Conservation (phyloP, 2,888 invertebrate genomes). For the Drosophila percnosoma region DNA sequence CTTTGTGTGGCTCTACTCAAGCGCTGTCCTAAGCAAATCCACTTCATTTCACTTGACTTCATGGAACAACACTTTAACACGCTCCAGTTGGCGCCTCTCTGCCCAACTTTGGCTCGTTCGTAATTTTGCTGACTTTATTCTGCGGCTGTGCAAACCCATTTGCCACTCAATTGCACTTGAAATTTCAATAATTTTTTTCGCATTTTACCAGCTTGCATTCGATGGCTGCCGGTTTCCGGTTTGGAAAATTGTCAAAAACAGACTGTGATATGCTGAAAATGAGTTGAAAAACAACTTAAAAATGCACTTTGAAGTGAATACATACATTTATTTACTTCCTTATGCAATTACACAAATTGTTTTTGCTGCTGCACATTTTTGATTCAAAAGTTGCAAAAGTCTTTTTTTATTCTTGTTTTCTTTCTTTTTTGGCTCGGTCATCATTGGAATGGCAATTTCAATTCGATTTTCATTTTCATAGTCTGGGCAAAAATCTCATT, state of each 20-base stretch:
- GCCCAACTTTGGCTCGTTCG: conserved; percentile 7
- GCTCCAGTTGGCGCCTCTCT: conserved; percentile 43
- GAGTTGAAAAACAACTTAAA: conserved; percentile 2
- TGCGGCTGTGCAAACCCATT: conserved; percentile 54
- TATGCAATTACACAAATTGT: conserved; percentile 65
- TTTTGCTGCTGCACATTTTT: conserved; percentile 23
- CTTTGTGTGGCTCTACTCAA: neutral
- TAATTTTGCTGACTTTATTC: conserved; percentile 23
- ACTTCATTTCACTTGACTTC: conserved; percentile 60
- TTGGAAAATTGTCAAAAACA: conserved; percentile 55
- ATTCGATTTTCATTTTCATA: conserved; percentile 49
- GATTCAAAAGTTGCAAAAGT: conserved; percentile 21
- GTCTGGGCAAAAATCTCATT: conserved; percentile 54
- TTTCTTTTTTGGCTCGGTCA: neutral
- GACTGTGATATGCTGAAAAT: conserved; percentile 36
- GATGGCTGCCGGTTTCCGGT: conserved; percentile 2
- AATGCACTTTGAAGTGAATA: neutral
- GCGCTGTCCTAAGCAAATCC: conserved; percentile 13
- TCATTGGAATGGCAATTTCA: conserved; percentile 28
- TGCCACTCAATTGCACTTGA: conserved; percentile 72
- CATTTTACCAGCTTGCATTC: conserved; percentile 52
- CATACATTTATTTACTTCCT: conserved; percentile 10
- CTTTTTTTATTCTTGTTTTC: neutral
- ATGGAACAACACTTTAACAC: conserved; percentile 56
- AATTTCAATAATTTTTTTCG: conserved; percentile 51